Conservation (phyloP, 2,888 invertebrate genomes). For the Heteromyza rotundicornis region DNA sequence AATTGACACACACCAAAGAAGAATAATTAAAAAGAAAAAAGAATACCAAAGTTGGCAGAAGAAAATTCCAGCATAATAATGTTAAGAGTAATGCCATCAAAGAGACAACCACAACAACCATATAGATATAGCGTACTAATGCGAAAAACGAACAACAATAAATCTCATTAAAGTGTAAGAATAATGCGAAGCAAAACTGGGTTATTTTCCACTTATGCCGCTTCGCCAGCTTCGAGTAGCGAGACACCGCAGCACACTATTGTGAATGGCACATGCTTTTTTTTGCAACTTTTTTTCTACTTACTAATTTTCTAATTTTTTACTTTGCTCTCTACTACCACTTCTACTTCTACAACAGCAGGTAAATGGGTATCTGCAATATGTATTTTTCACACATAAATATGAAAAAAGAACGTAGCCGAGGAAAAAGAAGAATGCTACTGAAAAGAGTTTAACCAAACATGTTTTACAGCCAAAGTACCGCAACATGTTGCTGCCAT, state of each 20-base stretch:
- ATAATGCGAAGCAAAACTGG: constrained; percentile 24
- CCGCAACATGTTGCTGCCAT: constrained; percentile 2
- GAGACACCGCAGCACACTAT: too few relatives aligned
- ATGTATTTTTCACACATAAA: constrained; percentile 24
- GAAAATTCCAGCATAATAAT: too few relatives aligned
- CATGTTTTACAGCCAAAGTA: background rate
- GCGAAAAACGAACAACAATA: constrained; percentile 8
- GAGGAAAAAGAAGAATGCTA: too few relatives aligned
- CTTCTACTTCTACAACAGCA: too few relatives aligned
- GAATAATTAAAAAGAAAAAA: background rate
- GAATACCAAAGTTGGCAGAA: background rate
- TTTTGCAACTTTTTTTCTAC: too few relatives aligned
- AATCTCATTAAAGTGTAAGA: background rate
- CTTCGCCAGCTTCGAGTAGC: background rate
- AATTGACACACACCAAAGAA: too few relatives aligned
- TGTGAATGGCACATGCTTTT: background rate
- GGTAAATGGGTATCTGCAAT: constrained; percentile 17
- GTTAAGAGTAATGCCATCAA: background rate
- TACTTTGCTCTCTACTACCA: too few relatives aligned
- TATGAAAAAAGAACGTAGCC: constrained; percentile 10
- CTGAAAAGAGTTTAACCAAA: background rate
- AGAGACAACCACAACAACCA: constrained; percentile 15
- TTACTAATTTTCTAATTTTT: too few relatives aligned
- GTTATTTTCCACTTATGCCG: constrained; percentile 27
- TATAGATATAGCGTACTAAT: constrained; percentile 17